Conservation (phyloP, 64 coral and sea anemone species). For the Stichodactyla mertensii region DNA sequence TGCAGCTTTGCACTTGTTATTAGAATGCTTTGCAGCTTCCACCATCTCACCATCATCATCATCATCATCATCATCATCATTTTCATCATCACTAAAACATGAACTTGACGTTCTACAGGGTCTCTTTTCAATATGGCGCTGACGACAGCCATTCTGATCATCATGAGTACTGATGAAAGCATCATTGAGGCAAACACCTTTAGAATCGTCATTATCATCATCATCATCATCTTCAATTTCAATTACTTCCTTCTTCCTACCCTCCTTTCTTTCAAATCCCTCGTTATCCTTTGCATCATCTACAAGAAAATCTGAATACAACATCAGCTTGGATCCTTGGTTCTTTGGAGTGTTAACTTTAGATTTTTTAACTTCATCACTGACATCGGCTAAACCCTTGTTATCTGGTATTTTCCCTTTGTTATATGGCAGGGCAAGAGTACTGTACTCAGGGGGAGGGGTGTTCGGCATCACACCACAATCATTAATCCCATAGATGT, state of each 20-base stretch:
- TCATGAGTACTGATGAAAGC: not conserved
- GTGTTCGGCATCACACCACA: not conserved
- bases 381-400: not conserved
- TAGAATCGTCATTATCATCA: not conserved
- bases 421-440: not conserved
- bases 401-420: not conserved
- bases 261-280: not conserved
- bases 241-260: not conserved
- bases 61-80: constrained; percentile 26
- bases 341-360: not conserved
- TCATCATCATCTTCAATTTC: constrained; percentile 16
- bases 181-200: not conserved
- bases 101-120: constrained; percentile 6
- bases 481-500: not conserved
- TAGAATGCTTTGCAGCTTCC: not conserved
- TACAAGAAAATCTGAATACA: not conserved
- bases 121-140: not conserved
- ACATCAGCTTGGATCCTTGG: not conserved
- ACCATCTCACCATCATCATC: constrained; percentile 5
- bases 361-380: not conserved
- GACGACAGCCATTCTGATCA: not conserved
- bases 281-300: not conserved
- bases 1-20: not conserved
- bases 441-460: not conserved
- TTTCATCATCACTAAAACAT: constrained; percentile 69